Base-by-base conservation (phyloP, 1,140 invertebrate genomes). In the Mercenaria mercenaria region DNA sequence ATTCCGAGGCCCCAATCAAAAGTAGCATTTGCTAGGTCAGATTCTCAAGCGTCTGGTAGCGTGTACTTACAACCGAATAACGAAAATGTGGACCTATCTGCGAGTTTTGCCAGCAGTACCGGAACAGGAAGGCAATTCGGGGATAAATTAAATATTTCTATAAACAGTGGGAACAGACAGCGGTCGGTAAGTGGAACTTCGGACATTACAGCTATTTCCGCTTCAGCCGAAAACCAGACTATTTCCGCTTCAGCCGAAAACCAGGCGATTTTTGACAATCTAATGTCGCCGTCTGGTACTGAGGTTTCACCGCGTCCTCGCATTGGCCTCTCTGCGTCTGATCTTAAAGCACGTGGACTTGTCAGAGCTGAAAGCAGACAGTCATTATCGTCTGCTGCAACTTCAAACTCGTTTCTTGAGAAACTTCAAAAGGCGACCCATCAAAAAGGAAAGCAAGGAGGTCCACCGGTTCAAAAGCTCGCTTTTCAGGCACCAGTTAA, bases 11-110 rank as follows among this genome's bases (percentile, higher is more conserved):
- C 84, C 1, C n/a, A 20, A 29, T 76, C 67, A 4, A 76, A 52
- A 23, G 84, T 87, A 52, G 69, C 84, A 3, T 87, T 87, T 41
- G 84, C 29, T 4, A 69, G 84, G 52, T 37, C 69, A 0, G 84
- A 87, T 64, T 87, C 84, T 1, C 84, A 87, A 77, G 18, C 67
- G 0, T 56, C 69, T 0, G 52, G 41, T 10, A 26, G 34, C 29
- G 32, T 29, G 23, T 43, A 52, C 20, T 76, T 76, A 39, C 41
- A 72, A 8, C 6, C 61, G 11, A 37, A 29, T 20, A 20, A 23
- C 1, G 84, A 77, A 0, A 56, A 29, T 10, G 23, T 52, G 1
- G 47, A 87, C 20, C 34, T 87, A 41, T 64, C 69, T 20, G 50
- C 43, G 13, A 87, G 72, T 64, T 77, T 87, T 20, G 10, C 29